Percentiles rank a stretch among this genome's conserved stretches.
These are phyloP conservation scores for Gryllus bimaculatus DNA, from an alignment of 1,140 invertebrate genomes.

Conservation along the genomic window DNA sequence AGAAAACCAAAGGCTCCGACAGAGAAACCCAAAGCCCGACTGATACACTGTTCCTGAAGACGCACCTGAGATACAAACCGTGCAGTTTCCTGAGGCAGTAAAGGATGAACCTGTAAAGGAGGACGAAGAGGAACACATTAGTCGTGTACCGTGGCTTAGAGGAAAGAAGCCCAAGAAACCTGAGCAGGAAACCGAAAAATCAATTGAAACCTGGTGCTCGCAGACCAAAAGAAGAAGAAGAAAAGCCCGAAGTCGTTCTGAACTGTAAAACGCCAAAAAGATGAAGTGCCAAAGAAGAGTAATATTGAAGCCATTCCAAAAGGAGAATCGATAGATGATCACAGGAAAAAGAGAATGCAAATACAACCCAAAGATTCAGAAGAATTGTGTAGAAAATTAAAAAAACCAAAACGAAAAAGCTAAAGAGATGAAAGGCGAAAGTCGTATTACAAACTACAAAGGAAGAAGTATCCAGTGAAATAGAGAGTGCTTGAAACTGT, in stretches of 20 bases:
- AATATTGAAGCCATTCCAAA: conserved; percentile 24
- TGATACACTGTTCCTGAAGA: not conserved
- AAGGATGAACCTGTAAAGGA: not conserved
- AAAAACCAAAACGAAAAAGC: too few relatives aligned
- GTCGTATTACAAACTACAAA: too few relatives aligned
- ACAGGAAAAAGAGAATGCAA: conserved; percentile 15
- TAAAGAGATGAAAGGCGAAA: conserved; percentile 25
- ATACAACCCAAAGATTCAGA: not conserved
- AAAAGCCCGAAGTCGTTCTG: conserved; percentile 20
- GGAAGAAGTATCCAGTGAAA: not conserved
- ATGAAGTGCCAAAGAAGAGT: conserved; percentile 28
- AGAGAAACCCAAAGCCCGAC: not conserved
- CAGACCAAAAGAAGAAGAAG: conserved; percentile 30
- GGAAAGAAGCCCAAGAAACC: conserved; percentile 26
- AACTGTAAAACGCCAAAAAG: conserved; percentile 24
- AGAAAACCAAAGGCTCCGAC: conserved; percentile 15
- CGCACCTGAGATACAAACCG: not conserved
- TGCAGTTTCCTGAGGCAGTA: not conserved
- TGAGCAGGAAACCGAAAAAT: not conserved
- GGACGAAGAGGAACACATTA: not conserved
- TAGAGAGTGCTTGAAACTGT: conserved; percentile 13
- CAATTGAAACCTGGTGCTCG: conserved; percentile 23
- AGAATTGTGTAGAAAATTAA: conserved; percentile 24
- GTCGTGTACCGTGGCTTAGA: conserved; percentile 9
- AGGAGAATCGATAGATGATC: conserved; percentile 28